These are phyloP conservation scores for Noturus placidus DNA, from an alignment of 2,113 vertebrate species.

Conservation along the genomic window DNA sequence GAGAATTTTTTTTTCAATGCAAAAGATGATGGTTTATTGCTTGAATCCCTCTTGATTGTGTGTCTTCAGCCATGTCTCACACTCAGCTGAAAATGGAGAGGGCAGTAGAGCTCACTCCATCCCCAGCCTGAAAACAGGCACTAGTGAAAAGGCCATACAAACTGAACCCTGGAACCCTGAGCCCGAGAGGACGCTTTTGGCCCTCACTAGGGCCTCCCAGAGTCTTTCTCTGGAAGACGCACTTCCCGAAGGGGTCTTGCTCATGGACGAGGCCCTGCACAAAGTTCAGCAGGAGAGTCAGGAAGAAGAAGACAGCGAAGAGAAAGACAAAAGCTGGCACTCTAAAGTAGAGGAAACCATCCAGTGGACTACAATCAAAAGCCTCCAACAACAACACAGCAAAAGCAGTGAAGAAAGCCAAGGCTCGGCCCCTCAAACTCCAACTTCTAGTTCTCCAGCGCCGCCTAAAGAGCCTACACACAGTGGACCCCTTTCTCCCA, in stretches of 20 bases:
- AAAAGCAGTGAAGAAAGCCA: slow-evolving; percentile 62
- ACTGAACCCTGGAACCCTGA: slow-evolving; percentile 58
- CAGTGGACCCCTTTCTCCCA: slow-evolving; percentile 60
- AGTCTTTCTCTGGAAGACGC: slow-evolving; percentile 71
- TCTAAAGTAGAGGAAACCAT: slow-evolving; percentile 68
- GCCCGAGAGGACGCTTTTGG: slow-evolving; percentile 47
- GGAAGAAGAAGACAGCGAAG: slow-evolving; percentile 62
- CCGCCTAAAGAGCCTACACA: slow-evolving; percentile 56
- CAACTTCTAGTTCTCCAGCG: slow-evolving; percentile 49
- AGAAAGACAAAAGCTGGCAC: slow-evolving; percentile 60
- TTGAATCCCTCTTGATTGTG: slow-evolving; percentile 27
- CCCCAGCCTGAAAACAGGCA: slow-evolving; percentile 48
- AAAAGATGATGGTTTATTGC: neutral
- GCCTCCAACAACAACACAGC: slow-evolving; percentile 66
- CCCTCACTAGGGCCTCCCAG: slow-evolving; percentile 42
- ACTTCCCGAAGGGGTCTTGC: slow-evolving; percentile 48
- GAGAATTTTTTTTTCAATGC: neutral
- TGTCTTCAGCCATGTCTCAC: slow-evolving; percentile 63
- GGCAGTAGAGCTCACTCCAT: slow-evolving; percentile 53
- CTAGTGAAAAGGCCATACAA: slow-evolving; percentile 69
- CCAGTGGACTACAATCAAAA: slow-evolving; percentile 57
- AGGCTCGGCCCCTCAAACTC: slow-evolving; percentile 55
- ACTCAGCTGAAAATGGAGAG: slow-evolving; percentile 60
- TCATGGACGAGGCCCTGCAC: slow-evolving; percentile 44
- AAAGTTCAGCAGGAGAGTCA: slow-evolving; percentile 59